Evolutionary conservation across 2,797 vertebrate genomes (phyloP).

Genomic region (Nannoperca obscura): DNA sequence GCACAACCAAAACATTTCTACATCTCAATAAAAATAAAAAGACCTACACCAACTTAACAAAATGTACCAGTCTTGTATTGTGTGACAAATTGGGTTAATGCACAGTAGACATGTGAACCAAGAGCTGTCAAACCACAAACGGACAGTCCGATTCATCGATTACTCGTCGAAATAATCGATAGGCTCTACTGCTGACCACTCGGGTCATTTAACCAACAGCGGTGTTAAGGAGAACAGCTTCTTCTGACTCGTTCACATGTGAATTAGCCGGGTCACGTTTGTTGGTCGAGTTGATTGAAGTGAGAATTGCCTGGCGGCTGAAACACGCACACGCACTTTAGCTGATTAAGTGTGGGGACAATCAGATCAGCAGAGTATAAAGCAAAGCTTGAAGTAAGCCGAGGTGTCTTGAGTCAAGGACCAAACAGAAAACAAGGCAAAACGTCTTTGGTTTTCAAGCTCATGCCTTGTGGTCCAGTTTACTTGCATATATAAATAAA

Average conservation of each 20-base stretch:
- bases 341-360: slow-evolving; percentile 67
- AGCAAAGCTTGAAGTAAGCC: slow-evolving; percentile 35
- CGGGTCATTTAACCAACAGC: background rate
- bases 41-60: background rate
- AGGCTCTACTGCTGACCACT: too few species aligned
- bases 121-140: background rate
- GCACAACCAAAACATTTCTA: background rate
- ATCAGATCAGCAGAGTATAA: slow-evolving; percentile 59
- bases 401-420: background rate
- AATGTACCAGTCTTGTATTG: background rate
- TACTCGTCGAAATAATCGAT: too few species aligned
- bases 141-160: too few species aligned
- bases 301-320: slow-evolving; percentile 65
- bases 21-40: background rate
- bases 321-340: slow-evolving; percentile 40
- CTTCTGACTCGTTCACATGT: slow-evolving; percentile 19
- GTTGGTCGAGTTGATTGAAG: slow-evolving; percentile 52
- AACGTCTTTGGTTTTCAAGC: slow-evolving; percentile 2
- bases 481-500: background rate
- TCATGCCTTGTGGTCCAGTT: background rate
- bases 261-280: slow-evolving; percentile 58
- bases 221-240: slow-evolving; percentile 7
- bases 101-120: background rate
- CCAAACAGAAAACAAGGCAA: slow-evolving; percentile 12
- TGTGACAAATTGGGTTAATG: background rate